Percentiles rank a stretch among this genome's conserved stretches.
Conservation (phyloP, 2,113 vertebrate genomes). For the Mus pahari region DNA sequence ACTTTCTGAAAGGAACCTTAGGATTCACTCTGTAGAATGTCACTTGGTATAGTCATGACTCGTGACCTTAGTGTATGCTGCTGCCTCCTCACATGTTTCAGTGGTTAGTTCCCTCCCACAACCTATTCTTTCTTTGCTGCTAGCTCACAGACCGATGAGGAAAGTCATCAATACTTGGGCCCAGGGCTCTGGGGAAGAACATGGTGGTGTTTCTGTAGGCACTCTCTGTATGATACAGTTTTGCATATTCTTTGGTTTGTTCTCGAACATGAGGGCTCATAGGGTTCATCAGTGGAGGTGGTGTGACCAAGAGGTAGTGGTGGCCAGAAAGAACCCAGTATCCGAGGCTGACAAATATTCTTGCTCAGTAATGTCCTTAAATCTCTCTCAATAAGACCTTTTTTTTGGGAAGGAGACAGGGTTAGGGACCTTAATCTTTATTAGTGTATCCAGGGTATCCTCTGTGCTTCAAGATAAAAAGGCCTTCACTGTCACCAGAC, state of each 20-base stretch:
- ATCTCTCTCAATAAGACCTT: background rate
- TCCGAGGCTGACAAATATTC: background rate
- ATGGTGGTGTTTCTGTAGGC: background rate
- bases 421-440: constrained; percentile 15
- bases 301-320: background rate
- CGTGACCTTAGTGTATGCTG: background rate
- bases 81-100: background rate
- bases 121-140: background rate
- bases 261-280: background rate
- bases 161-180: background rate
- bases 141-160: too few relatives aligned
- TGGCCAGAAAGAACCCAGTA: accelerated
- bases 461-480: constrained; percentile 72
- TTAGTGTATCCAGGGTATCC: constrained; percentile 29
- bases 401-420: background rate
- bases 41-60: background rate
- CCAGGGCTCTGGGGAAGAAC: background rate
- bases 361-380: background rate
- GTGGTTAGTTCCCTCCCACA: background rate
- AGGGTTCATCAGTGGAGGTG: background rate
- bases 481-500: constrained; percentile 63
- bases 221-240: too few relatives aligned
- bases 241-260: background rate
- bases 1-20: background rate
- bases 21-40: too few relatives aligned